These are phyloP conservation scores for Orchesella flavescens DNA, from an alignment of 2,888 invertebrate species.

Conservation along the genomic window DNA sequence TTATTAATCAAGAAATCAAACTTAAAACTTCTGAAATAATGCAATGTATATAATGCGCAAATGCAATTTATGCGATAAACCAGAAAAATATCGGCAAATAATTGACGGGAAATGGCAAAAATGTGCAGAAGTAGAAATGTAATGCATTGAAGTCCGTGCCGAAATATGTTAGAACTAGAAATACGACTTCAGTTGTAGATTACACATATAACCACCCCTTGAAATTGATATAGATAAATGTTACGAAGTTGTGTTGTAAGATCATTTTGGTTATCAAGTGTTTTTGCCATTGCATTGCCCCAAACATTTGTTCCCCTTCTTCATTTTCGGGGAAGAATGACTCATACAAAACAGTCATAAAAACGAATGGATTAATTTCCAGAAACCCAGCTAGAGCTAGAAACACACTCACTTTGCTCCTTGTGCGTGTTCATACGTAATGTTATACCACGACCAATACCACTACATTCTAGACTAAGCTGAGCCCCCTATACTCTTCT, in stretches of 20 bases:
- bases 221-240: too few relatives aligned
- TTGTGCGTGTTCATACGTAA: background rate
- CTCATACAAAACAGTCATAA: slow-evolving; percentile 57
- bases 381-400: slow-evolving; percentile 25
- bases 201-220: too few relatives aligned
- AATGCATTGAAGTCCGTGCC: too few relatives aligned
- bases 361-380: slow-evolving; percentile 61
- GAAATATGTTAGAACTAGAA: too few relatives aligned
- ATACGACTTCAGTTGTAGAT: too few relatives aligned
- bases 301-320: slow-evolving; percentile 30
- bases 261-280: slow-evolving; percentile 46
- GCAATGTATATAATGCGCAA: too few relatives aligned
- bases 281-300: slow-evolving; percentile 24
- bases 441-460: background rate
- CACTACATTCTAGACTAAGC: background rate
- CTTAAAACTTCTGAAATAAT: too few relatives aligned
- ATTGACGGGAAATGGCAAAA: too few relatives aligned
- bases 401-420: slow-evolving; percentile 1
- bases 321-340: slow-evolving; percentile 49
- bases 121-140: too few relatives aligned
- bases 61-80: too few relatives aligned
- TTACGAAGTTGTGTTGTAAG: background rate
- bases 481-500: background rate
- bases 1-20: too few relatives aligned
- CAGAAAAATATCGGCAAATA: too few relatives aligned